These are phyloP conservation scores for Bombus pascuorum DNA, from an alignment of 1,140 invertebrate genomes.

Conservation along the genomic window DNA sequence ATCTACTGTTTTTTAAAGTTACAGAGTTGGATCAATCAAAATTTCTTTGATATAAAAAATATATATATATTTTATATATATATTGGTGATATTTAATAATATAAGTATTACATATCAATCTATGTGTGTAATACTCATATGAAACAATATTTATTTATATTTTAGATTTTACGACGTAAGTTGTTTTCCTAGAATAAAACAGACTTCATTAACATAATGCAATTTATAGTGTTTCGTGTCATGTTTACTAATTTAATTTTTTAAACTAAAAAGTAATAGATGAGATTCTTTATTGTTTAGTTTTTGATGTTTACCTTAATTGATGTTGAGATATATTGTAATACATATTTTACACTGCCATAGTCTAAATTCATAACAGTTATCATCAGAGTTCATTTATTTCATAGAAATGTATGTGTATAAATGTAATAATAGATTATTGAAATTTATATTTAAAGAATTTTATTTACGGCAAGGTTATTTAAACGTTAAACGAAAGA, in stretches of 20 bases:
- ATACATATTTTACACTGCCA: constrained; percentile 42
- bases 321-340: constrained; percentile 8
- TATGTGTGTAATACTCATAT: constrained; percentile 11
- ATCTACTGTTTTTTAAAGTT: constrained; percentile 8
- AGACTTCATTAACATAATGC: constrained; percentile 34
- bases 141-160: constrained; percentile 37
- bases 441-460: constrained; percentile 19
- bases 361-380: constrained; percentile 27
- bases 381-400: constrained; percentile 10
- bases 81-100: constrained; percentile 21
- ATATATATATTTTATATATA: too few relatives aligned
- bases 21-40: constrained; percentile 19
- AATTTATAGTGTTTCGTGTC: constrained; percentile 35
- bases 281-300: constrained; percentile 3
- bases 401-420: constrained; percentile 33
- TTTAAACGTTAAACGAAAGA: constrained; percentile 2
- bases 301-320: constrained; percentile 19
- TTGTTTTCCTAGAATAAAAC: constrained; percentile 29
- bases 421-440: constrained; percentile 35
- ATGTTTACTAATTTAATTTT: constrained; percentile 26
- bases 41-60: neutral
- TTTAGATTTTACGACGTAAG: neutral
- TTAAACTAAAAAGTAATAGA: constrained; percentile 23
- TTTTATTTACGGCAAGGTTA: constrained; percentile 19
- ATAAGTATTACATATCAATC: constrained; percentile 17